A percentile compares a stretch with the other conserved stretches of the same genome.
Evolutionary conservation across 2,113 vertebrate species (phyloP).

Genomic region (Hemicordylus capensis): DNA sequence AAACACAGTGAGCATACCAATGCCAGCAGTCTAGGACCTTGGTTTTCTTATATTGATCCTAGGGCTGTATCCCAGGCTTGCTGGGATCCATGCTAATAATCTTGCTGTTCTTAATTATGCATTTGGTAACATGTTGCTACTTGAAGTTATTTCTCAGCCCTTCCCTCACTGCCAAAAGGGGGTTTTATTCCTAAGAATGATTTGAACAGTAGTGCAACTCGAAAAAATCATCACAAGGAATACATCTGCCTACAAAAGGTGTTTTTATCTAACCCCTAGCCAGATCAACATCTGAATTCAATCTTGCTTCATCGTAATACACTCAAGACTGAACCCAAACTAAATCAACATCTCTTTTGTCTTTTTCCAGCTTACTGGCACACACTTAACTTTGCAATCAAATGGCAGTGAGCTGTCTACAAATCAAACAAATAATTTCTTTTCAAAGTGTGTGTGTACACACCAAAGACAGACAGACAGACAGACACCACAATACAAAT

Average conservation of each 20-base stretch:
- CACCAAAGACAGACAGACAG: no score
- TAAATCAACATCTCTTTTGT: conserved; percentile 10
- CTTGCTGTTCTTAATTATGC: conserved; percentile 54
- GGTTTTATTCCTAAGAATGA: conserved; percentile 21
- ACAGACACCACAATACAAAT: neutral
- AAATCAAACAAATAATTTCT: conserved; percentile 25
- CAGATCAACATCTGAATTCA: conserved; percentile 18
- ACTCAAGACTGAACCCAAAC: neutral
- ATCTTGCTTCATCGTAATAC: conserved; percentile 21
- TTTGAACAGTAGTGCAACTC: conserved; percentile 20
- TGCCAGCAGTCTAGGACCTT: conserved; percentile 20
- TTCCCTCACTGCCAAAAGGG: neutral
- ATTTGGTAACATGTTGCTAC: conserved; percentile 48
- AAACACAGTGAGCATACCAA: conserved; percentile 37
- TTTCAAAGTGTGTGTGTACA: neutral
- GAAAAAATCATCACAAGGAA: neutral
- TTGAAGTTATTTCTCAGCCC: conserved; percentile 16
- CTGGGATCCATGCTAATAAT: conserved; percentile 47
- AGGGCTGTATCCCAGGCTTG: conserved; percentile 43
- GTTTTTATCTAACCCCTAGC: neutral
- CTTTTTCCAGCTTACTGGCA: neutral
- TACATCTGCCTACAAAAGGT: conserved; percentile 18
- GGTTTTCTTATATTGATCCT: conserved; percentile 48
- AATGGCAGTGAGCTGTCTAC: neutral
- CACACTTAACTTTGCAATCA: conserved; percentile 35